phyloP scores from a whole-genome alignment of 2,113 vertebrate genomes.

The Pagrus major region DNA sequence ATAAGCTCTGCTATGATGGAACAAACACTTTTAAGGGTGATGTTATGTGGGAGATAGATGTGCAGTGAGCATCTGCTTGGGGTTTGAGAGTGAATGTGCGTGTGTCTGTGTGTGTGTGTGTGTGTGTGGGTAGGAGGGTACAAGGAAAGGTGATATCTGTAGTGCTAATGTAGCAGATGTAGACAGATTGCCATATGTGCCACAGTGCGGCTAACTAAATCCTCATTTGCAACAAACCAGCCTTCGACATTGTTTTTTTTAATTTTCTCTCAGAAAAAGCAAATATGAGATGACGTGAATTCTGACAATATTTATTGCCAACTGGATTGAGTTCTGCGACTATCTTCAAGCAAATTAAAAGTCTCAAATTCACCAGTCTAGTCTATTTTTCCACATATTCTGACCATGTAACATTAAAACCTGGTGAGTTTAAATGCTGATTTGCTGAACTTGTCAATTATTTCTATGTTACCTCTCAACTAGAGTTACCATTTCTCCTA shows the following conservation, averaged over 20 bases:
- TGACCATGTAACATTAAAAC: constrained; percentile 1
- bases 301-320: constrained; percentile 14
- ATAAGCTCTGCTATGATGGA: constrained; percentile 66
- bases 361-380: background rate
- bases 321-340: background rate
- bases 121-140: constrained; percentile 26
- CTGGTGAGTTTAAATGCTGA: constrained; percentile 15
- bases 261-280: background rate
- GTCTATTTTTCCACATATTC: constrained; percentile 2
- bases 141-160: constrained; percentile 55
- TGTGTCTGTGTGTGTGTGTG: background rate
- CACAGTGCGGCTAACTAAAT: constrained; percentile 20
- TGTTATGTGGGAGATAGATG: constrained; percentile 67
- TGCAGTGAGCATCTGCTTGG: constrained; percentile 62
- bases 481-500: background rate
- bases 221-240: constrained; percentile 37
- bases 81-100: background rate
- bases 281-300: background rate
- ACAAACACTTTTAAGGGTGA: constrained; percentile 60
- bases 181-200: constrained; percentile 49
- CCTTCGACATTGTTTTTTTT: constrained; percentile 5
- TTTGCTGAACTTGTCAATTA: constrained; percentile 23
- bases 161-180: constrained; percentile 51
- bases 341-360: background rate
- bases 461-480: constrained; percentile 10